These are phyloP conservation scores for Odocoileus virginianus DNA, from an alignment of 2,113 vertebrate species.

Conservation along the genomic window DNA sequence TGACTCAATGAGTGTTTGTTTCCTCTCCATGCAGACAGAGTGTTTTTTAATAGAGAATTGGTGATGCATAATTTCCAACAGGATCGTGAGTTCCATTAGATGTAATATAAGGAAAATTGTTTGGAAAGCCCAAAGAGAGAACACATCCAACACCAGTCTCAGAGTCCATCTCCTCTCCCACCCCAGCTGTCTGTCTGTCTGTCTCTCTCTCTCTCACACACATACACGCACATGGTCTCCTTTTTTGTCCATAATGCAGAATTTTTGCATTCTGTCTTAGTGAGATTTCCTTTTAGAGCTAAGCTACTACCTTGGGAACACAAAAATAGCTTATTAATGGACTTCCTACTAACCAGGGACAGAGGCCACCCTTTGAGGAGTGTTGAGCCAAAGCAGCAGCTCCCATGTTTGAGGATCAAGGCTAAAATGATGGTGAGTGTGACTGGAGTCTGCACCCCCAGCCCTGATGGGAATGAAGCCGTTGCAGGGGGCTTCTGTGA, in stretches of 20 bases:
- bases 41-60: neutral
- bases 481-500: neutral
- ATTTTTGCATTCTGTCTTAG: neutral
- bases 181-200: neutral
- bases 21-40: neutral
- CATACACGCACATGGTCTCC: neutral
- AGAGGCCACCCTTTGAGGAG: neutral
- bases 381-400: neutral
- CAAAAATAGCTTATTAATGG: neutral
- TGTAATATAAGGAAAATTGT: neutral
- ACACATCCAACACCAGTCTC: neutral
- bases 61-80: neutral
- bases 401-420: neutral
- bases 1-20: neutral
- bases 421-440: neutral
- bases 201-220: neutral
- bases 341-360: neutral
- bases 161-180: neutral
- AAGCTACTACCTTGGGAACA: neutral
- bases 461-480: constrained; percentile 37
- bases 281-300: neutral
- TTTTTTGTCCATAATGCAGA: neutral
- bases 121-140: neutral
- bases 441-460: neutral
- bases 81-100: neutral